Evolutionary conservation across 2,888 invertebrate genomes (phyloP), one percentile per base, ranked within the genome.

Genomic region (Frankliniella intonsa): DNA sequence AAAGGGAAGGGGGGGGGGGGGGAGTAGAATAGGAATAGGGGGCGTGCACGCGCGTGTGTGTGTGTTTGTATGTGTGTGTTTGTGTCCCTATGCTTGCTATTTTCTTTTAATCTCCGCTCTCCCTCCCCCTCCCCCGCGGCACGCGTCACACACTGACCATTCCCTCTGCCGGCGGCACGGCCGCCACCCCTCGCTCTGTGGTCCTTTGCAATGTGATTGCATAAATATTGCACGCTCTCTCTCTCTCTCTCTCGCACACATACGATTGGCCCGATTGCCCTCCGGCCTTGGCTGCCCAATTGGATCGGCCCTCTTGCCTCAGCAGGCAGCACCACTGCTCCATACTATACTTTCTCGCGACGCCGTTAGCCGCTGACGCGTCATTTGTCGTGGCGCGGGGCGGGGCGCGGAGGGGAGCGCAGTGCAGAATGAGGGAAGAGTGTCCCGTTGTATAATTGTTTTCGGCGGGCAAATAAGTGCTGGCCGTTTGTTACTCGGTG

Each of bases 181-280:
- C 38, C 38, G 38, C 38, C 38, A 38, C 38, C 38, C 38, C 38
- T 38, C 38, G 55, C 55, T 17, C 55, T 12, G 55, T 38, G 8
- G 25, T 25, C 25, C 69, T 55, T 19, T 19, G 22, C 25, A 25
- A 76, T 76, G 69, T 76, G 69, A 76, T 76, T 76, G 69, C 69
- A 76, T 76, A 76, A 76, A 76, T 76, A 76, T 76, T 76, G 69
- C 69, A 76, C 69, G 69, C 22, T 25, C 69, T 19, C 62, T 19
- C 55, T 17, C 55, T 17, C n/a, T n/a, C 55, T 14, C 55, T 14
- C 55, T 7, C 14, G 62, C 62, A 62, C 62, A 62, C 62, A 62
- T n/a, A 17, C 69, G 69, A 76, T 76, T 25, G 69, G 69, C 69
- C 69, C 25, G 69, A 76, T 22, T 76, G 69, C 69, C 25, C 25